Conservation (phyloP, 1,140 invertebrate species). For the Listronotus bonariensis region DNA sequence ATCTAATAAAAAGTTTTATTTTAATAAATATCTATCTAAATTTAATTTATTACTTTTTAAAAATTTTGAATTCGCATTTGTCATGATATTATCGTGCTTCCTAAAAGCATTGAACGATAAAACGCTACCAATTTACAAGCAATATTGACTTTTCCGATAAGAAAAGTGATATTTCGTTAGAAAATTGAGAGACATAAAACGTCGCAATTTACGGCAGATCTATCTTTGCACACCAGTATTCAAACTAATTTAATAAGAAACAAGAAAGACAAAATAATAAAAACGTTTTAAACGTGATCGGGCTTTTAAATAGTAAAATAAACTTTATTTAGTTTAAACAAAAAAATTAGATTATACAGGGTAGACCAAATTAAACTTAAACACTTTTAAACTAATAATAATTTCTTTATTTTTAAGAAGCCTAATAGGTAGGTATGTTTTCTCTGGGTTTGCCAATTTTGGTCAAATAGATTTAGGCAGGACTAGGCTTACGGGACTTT, state of each 20-base stretch:
- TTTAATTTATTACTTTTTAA: neutral
- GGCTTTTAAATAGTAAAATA: no score
- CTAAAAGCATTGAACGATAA: constrained; percentile 26
- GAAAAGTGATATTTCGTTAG: constrained; percentile 24
- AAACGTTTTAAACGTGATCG: neutral
- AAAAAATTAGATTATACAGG: no score
- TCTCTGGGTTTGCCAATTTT: no score
- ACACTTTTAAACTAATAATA: no score
- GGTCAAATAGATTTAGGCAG: no score
- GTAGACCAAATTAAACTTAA: no score
- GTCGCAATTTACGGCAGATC: constrained; percentile 14
- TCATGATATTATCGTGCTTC: neutral
- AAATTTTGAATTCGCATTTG: constrained; percentile 16
- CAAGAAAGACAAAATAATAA: neutral
- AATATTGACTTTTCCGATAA: constrained; percentile 15
- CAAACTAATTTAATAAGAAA: neutral
- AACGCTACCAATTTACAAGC: constrained; percentile 22
- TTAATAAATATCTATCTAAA: no score
- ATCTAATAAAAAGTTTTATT: no score
- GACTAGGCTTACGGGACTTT: no score
- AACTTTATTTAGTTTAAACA: no score
- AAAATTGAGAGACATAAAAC: constrained; percentile 18
- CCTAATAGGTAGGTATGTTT: no score
- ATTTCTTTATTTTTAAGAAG: no score
- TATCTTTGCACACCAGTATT: constrained; percentile 1